Percentiles rank a stretch among this genome's conserved stretches.
Conservation (phyloP, 2,113 vertebrate genomes). For the Thryonomys swinderianus region DNA sequence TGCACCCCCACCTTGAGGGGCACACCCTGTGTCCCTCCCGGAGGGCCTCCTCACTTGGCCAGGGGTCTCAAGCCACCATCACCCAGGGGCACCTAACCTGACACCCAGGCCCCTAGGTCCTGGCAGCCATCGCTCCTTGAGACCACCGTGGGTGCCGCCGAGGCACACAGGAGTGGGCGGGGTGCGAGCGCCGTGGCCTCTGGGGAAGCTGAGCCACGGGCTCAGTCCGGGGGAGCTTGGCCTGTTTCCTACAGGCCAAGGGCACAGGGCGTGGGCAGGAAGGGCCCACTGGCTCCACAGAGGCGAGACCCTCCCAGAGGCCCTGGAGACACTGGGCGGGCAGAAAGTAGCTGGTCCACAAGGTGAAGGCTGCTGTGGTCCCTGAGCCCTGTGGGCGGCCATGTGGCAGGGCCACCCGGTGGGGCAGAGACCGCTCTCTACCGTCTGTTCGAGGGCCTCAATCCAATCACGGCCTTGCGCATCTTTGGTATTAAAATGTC, state of each 20-base stretch:
- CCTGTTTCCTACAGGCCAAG: no score
- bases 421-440: constrained; percentile 14
- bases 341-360: neutral
- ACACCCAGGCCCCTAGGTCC: no score
- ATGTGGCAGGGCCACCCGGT: neutral
- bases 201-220: neutral
- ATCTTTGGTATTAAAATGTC: constrained; percentile 60
- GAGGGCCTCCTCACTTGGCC: no score
- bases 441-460: no score
- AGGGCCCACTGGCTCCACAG: neutral
- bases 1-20: neutral
- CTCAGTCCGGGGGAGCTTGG: neutral
- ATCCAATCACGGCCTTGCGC: constrained; percentile 3
- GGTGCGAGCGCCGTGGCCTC: no score
- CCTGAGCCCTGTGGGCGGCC: neutral
- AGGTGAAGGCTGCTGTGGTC: neutral
- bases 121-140: neutral
- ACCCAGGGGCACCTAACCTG: no score
- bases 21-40: fast-evolving
- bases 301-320: neutral
- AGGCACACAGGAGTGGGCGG: neutral
- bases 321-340: fast-evolving
- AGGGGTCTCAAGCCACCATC: neutral
- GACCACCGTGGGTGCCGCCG: neutral
- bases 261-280: neutral